Evolutionary conservation across 1,140 invertebrate genomes (phyloP), one percentile per base, ranked within the genome.

Genomic region (Gryon sp.): DNA sequence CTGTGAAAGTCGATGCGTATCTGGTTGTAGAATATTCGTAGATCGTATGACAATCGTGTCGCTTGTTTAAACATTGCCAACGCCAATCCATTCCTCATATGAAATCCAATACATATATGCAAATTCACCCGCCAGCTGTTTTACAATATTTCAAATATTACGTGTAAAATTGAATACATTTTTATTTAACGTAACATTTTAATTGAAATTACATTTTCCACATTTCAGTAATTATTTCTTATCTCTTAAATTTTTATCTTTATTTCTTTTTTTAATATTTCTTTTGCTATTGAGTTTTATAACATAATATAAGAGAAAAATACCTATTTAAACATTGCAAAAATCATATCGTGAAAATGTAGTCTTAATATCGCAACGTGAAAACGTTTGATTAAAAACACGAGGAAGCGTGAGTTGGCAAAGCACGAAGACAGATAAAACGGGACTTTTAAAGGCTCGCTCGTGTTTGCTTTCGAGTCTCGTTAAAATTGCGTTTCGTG

Each of bases 401-500:
- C 6, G 2, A 1, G 12, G 12, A 26, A 45, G 26, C 20, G 7
- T 22, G 19, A 2, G 12, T 20, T 46, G 2, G 9, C 16, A 22
- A 50, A 20, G 16, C 9, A 12, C 2, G 6, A 34, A 20, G 28
- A 14, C 11, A 19, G 26, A 11, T 16, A 2, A 45, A 20, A 45
- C 52, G 53, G 40, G 53, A 59, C 40, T 12, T 59, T 45, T 45
- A 43, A 28, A 55, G 16, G 28, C 11, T 15, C 14, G 16, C 15
- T 22, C 36, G 20, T 30, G 30, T 66, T 45, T 26, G 16, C 26
- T 2, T 14, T 45, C 9, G 14, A 43, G 30, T 18, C 15, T 53
- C 38, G 38, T 66, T 53, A 26, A 66, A 66, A 34, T 30, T 36
- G 14, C 46, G 24, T 41, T 52, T 41, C 28, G 15, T 16, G 24